Percentiles rank a stretch among this genome's conserved stretches.
Evolutionary conservation across 2,888 invertebrate genomes (phyloP).

Genomic region (Andrena flavipes): DNA sequence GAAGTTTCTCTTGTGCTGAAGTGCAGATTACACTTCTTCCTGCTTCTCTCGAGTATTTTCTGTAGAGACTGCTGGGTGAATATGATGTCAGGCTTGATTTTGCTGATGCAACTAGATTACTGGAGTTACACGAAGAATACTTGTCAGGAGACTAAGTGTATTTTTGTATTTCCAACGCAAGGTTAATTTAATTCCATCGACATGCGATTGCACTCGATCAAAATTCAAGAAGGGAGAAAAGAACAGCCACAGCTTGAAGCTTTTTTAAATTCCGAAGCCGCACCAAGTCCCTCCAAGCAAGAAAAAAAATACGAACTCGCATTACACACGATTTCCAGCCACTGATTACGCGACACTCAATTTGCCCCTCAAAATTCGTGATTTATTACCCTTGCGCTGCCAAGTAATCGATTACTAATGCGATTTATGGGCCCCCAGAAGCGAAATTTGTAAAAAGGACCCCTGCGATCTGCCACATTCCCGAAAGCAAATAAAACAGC

Average conservation of each 20-base stretch:
- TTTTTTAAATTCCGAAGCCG: background rate
- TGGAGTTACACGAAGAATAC: no score
- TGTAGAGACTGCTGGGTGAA: no score
- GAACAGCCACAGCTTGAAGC: background rate
- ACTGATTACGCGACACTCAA: background rate
- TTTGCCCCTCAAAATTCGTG: background rate
- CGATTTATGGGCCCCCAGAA: conserved; percentile 2
- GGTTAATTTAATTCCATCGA: no score
- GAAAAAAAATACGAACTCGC: conserved; percentile 14
- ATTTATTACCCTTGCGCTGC: background rate
- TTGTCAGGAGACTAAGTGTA: no score
- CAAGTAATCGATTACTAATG: conserved; percentile 2
- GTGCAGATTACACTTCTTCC: no score
- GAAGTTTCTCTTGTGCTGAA: no score
- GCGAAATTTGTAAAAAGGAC: conserved; percentile 3
- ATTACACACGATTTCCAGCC: background rate
- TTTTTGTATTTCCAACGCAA: no score
- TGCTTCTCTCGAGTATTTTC: no score
- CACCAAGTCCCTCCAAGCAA: background rate
- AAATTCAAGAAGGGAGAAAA: background rate
- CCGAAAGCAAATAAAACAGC: conserved; percentile 3
- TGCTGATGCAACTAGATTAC: no score
- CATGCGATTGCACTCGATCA: no score
- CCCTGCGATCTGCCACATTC: background rate
- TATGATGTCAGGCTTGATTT: no score